phyloP scores from a whole-genome alignment of 2,113 vertebrate genomes.

The Odobenus rosmarus region DNA sequence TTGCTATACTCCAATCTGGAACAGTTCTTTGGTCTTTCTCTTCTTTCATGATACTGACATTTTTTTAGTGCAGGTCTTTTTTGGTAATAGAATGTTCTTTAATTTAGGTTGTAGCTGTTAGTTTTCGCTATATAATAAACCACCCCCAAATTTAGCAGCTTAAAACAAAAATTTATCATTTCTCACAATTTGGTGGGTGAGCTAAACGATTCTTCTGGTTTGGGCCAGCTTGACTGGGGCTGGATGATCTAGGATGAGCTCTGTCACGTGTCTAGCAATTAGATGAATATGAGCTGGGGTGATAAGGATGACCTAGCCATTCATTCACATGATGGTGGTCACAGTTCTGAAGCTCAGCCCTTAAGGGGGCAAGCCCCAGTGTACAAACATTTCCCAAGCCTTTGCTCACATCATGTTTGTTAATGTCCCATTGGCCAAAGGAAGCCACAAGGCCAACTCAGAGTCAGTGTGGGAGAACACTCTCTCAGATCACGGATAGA shows the following conservation, averaged over 20 bases:
- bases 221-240: neutral
- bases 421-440: neutral
- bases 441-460: neutral
- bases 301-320: neutral
- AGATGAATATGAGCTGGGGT: neutral
- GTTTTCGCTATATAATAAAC: neutral
- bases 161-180: constrained; percentile 22
- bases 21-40: neutral
- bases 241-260: neutral
- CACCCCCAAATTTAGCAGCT: neutral
- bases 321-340: neutral
- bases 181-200: neutral
- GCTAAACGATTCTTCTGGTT: neutral
- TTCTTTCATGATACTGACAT: neutral
- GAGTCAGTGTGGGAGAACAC: neutral
- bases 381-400: neutral
- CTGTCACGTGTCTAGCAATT: neutral
- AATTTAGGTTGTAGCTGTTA: neutral
- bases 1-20: neutral
- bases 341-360: neutral
- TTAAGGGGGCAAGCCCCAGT: neutral
- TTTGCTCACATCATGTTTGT: neutral
- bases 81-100: neutral
- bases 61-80: neutral
- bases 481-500: neutral